A percentile compares a stretch with the other conserved stretches of the same genome.
Conservation (phyloP, 35 echinoderm and acorn worm species). For the Ophioderma brevispina region DNA sequence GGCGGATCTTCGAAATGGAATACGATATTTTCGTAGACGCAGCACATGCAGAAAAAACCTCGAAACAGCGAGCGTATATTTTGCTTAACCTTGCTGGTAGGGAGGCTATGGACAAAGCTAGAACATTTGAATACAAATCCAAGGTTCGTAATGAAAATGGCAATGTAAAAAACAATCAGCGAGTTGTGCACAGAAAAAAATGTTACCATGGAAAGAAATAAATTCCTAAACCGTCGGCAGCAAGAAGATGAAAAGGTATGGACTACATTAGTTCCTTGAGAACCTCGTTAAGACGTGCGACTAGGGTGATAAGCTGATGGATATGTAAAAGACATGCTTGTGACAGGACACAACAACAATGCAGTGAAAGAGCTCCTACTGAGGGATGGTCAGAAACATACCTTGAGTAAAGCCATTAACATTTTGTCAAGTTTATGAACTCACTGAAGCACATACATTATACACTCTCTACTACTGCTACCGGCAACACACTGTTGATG, state of each 20-base stretch:
- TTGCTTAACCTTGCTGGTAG: slow-evolving; percentile 16
- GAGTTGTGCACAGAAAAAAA: neutral
- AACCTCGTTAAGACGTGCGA: neutral
- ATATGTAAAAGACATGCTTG: too few relatives aligned
- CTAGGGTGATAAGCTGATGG: neutral
- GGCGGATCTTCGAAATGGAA: slow-evolving; percentile 20
- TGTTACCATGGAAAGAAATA: neutral
- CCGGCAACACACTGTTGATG: too few relatives aligned
- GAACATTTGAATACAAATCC: slow-evolving; percentile 4
- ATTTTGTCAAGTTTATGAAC: neutral
- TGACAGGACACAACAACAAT: too few relatives aligned
- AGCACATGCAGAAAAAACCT: slow-evolving; percentile 10
- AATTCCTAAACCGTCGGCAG: neutral
- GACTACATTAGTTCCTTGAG: neutral
- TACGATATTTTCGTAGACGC: slow-evolving; percentile 29
- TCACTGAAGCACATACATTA: neutral
- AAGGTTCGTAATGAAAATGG: neutral
- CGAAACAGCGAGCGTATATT: slow-evolving; percentile 22
- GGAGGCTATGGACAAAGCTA: slow-evolving; percentile 31
- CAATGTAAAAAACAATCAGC: neutral
- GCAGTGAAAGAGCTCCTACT: too few relatives aligned
- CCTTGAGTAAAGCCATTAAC: neutral
- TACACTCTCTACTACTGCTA: too few relatives aligned
- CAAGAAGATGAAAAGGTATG: neutral
- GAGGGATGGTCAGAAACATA: too few relatives aligned